Base-by-base conservation (phyloP, 1,140 invertebrate species). In the Leptopilina clavipes region DNA sequence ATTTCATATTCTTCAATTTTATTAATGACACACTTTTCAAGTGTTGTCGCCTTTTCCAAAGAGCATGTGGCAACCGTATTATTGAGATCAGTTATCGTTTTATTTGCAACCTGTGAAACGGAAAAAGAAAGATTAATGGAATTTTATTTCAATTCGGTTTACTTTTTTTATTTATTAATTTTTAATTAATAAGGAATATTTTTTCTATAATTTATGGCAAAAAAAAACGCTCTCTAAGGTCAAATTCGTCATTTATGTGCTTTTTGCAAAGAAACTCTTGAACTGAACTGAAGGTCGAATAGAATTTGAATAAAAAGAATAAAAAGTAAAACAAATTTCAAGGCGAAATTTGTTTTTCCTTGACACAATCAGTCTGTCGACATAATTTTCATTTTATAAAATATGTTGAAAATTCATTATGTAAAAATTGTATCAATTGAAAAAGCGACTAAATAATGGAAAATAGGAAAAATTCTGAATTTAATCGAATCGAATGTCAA, bases 1-100 rank as follows among this genome's bases (percentile, higher is more conserved):
- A 65, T 25, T 65, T 65, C 11, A 31, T 31, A 65, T 14, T 65
- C 56, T 65, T 65, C 19, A 31, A 65, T 31, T 31, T 65, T 65
- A 1, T 31, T 25, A 22, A 65, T n/a, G 22, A 65, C 56, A 14
- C 56, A 65, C 56, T 65, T 65, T 65, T 65, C 56, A 3, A 5
- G 11, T 31, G 25, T 31, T 14, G 19, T 11, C 31, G 22, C 5
- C 11, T 65, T 65, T 1, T 25, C 22, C 9, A 14, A 31, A 14
- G 56, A 65, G 8, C 56, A 65, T 14, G 22, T 31, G 56, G 56
- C 11, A 6, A 65, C 11, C 1, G 14, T 22, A n/a, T 14, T 65
- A 14, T 65, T 31, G 12, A 65, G 22, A 31, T 65, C 25, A 9
- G 22, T 65, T 22, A 37, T 14, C 2, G 25, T 65, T 14, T 65